Evolutionary conservation across 2,888 invertebrate species (phyloP), one percentile per base, ranked within the genome.

Genomic region (Hofmannophila pseudospretella): DNA sequence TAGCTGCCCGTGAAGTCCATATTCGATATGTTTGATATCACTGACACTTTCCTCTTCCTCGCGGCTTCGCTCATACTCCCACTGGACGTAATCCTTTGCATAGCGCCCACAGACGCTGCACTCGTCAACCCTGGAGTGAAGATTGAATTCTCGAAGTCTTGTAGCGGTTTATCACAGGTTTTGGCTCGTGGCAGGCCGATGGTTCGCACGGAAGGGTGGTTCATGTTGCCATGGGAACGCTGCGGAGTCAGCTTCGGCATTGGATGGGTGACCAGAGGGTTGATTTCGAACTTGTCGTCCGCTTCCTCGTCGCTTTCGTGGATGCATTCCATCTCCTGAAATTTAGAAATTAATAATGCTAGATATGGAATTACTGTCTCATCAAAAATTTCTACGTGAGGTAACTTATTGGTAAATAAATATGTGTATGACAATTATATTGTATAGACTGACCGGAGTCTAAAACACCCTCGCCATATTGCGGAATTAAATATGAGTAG

Each of bases 1-100:
- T 91, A 92, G 51, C 93, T 93, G 44, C 93, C 93, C 22, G 91
- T 92, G 67, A 93, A 93, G 71, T 93, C 93, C 89, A 93, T 89
- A 50, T 91, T 89, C 0, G 93, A 93, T 48, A 92, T 89, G 61
- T 90, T 92, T 10, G 92, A 92, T 51, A 92, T 90, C 23, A 93
- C 90, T 1, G 93, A 92, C 33, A 89, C 90, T 60, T 90, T 91
- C 44, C 91, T 80, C 40, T 80, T 80, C 12, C 90, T 67, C 7
- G 89, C 74, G 7, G 88, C 80, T 37, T 86, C 82, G 43, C 78
- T 88, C 76, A 85, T 79, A 47, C 89, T 89, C 1, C 80, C 80
- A 34, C 75, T 78, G 0, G 88, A 88, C 3, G 80, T 85, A 8
- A 87, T 84, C 20, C 86, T 51, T 9, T 81, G 85, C 85, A 88